Conservation (phyloP, 2,113 vertebrate species). For the Vulpes lagopus region DNA sequence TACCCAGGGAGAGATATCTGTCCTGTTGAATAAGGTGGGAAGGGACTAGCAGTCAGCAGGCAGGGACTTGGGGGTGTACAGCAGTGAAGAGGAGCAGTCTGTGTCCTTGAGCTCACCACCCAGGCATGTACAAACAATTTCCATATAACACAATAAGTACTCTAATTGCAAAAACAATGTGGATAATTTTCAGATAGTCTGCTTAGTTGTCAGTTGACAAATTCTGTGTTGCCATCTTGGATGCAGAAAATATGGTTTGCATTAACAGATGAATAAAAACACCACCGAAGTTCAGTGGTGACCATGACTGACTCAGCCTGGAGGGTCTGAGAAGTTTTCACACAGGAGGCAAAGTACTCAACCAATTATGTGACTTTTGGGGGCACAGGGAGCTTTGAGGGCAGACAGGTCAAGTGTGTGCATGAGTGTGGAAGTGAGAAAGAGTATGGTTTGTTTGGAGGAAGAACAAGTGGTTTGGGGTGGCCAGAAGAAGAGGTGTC, state of each 20-base stretch:
- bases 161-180: background rate
- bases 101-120: background rate
- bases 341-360: background rate
- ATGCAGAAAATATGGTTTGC: background rate
- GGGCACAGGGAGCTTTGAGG: background rate
- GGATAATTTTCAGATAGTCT: slow-evolving; percentile 4
- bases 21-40: background rate
- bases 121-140: background rate
- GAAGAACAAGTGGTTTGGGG: background rate
- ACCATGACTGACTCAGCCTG: background rate
- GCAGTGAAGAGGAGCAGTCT: background rate
- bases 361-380: background rate
- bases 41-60: background rate
- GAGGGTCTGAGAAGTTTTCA: background rate
- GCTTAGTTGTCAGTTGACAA: background rate
- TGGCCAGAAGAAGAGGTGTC: background rate
- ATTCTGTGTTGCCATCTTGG: background rate
- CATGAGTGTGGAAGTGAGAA: background rate
- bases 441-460: background rate
- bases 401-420: background rate
- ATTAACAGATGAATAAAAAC: background rate
- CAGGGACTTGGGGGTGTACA: background rate
- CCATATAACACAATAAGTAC: background rate
- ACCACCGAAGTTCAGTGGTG: too few species aligned
- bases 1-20: background rate